A percentile compares a stretch with the other conserved stretches of the same genome.
Conservation (phyloP, 64 coral and sea anemone species). For the Trachythela sp. region DNA sequence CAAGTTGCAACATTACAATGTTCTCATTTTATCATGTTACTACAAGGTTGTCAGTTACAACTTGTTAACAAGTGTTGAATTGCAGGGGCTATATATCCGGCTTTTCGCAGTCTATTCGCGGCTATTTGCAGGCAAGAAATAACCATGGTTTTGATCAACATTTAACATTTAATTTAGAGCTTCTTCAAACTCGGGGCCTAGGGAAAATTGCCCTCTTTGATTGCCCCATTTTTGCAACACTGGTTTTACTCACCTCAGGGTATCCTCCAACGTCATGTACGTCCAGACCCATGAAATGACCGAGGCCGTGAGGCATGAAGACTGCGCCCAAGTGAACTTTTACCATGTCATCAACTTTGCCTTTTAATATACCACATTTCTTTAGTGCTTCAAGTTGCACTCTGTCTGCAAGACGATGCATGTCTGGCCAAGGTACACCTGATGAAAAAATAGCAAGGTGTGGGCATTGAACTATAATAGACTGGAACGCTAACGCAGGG, state of each 20-base stretch:
- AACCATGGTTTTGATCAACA: no score
- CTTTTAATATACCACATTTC: constrained; percentile 64
- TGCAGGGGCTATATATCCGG: no score
- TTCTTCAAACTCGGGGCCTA: no score
- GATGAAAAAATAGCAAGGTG: background rate
- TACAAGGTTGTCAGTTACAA: no score
- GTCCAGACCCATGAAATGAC: constrained; percentile 89
- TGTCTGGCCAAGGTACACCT: constrained; percentile 88
- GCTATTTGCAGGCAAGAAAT: no score
- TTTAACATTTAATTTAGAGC: no score
- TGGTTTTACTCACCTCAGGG: constrained; percentile 52
- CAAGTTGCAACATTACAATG: no score
- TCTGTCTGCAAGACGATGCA: constrained; percentile 87
- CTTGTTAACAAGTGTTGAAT: no score
- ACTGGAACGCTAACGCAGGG: no score
- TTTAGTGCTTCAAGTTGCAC: constrained; percentile 66
- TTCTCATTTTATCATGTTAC: no score
- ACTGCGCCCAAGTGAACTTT: constrained; percentile 77
- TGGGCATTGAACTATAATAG: no score
- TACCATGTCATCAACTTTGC: constrained; percentile 85
- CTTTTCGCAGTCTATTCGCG: no score
- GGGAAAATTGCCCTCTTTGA: background rate
- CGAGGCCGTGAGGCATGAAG: constrained; percentile 94
- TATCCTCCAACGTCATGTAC: constrained; percentile 88
- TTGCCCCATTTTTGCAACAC: background rate